These are phyloP conservation scores for Zygaena filipendulae DNA, from an alignment of 2,888 invertebrate species.

Conservation along the genomic window DNA sequence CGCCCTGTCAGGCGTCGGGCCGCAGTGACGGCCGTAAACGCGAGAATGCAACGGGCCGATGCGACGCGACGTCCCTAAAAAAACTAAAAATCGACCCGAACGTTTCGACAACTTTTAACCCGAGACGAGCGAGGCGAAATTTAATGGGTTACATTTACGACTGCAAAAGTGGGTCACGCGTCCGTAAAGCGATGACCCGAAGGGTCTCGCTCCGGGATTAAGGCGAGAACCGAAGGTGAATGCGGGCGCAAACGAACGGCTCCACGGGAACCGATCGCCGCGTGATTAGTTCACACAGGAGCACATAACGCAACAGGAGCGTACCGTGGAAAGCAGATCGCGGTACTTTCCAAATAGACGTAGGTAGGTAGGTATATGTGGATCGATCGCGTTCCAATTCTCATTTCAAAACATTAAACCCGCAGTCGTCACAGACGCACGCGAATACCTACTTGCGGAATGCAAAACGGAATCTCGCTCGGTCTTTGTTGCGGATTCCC, in stretches of 20 bases:
- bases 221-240: no score
- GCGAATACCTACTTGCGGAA: conserved; percentile 46
- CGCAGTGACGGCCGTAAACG: conserved; percentile 50
- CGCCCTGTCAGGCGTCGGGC: conserved; percentile 52
- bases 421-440: conserved; percentile 36
- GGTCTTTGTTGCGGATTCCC: conserved; percentile 64
- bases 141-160: conserved; percentile 52
- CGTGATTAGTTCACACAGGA: no score
- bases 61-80: conserved; percentile 46
- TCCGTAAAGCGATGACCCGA: neutral
- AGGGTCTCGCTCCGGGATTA: no score
- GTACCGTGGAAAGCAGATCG: no score
- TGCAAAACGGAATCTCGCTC: conserved; percentile 59
- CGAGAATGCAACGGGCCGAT: conserved; percentile 56
- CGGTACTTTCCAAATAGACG: conserved; percentile 1
- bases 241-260: neutral
- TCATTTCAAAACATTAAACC: conserved; percentile 38
- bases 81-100: conserved; percentile 39
- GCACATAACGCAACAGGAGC: no score
- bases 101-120: conserved; percentile 29
- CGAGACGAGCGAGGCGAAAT: conserved; percentile 39
- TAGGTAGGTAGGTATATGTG: no score
- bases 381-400: conserved; percentile 38
- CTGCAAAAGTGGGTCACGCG: conserved; percentile 49
- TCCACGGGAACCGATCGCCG: conserved; percentile 20